Evolutionary conservation across 2,888 invertebrate genomes (phyloP).

Genomic region (Xanthorhoe designata): DNA sequence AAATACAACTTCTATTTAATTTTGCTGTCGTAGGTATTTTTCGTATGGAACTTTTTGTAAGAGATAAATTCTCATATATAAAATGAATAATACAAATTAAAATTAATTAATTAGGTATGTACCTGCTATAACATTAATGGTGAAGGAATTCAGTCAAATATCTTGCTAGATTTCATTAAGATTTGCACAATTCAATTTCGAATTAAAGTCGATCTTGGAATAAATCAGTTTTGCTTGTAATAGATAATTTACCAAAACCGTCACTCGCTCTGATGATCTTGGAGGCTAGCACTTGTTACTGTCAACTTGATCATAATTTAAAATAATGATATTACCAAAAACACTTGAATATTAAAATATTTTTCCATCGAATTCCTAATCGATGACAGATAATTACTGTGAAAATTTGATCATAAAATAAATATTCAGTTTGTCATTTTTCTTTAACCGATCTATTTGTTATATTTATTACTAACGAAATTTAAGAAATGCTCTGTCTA

Average conservation of each 20-base stretch:
- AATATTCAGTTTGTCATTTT: too few species aligned
- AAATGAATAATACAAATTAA: too few species aligned
- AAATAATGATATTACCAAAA: too few species aligned
- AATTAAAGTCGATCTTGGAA: constrained; percentile 7
- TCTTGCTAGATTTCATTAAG: not conserved
- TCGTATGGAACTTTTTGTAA: not conserved
- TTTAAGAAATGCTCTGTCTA: too few species aligned
- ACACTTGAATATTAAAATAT: too few species aligned
- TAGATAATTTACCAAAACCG: constrained; percentile 1
- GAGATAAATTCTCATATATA: not conserved
- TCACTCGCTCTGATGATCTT: not conserved
- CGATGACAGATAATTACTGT: not conserved
- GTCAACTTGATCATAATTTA: not conserved
- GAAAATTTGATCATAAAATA: too few species aligned
- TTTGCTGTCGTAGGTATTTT: not conserved
- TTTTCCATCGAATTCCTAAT: too few species aligned
- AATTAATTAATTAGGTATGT: too few species aligned
- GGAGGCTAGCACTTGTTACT: not conserved
- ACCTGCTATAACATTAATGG: too few species aligned
- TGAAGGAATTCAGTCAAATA: not conserved
- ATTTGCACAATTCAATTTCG: not conserved
- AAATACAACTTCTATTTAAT: not conserved
- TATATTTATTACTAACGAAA: too few species aligned
- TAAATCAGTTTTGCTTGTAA: constrained; percentile 7
- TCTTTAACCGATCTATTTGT: too few species aligned